Conservation (phyloP, 2,888 invertebrate species). For the Nasonia oneida region DNA sequence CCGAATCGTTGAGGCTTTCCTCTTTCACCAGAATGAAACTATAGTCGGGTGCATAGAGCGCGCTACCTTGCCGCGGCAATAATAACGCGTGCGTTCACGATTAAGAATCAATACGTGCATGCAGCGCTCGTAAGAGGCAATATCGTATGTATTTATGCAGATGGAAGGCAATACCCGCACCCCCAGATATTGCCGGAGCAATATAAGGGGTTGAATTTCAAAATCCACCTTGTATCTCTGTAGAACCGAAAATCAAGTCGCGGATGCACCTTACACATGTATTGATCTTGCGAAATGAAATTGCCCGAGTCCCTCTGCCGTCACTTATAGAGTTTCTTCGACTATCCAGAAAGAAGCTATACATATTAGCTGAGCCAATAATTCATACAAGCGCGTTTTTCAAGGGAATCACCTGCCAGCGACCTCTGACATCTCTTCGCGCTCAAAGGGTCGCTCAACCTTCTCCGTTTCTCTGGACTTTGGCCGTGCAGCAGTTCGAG, state of each 20-base stretch:
- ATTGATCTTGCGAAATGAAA: background rate
- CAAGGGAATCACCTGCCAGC: constrained; percentile 2
- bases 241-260: background rate
- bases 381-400: background rate
- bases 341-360: background rate
- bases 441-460: background rate
- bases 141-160: constrained; percentile 16
- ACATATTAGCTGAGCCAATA: background rate
- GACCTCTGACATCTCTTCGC: background rate
- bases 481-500: constrained; percentile 46
- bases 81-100: background rate
- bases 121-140: background rate
- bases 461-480: constrained; percentile 45
- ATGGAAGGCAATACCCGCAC: background rate
- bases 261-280: background rate
- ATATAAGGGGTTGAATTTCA: background rate
- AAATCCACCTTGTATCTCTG: background rate
- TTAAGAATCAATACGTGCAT: constrained; percentile 10
- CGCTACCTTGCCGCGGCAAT: background rate
- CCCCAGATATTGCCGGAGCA: background rate
- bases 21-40: no score
- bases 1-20: no score
- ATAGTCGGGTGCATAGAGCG: background rate
- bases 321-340: background rate
- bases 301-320: background rate